Conservation (phyloP, 2,888 invertebrate genomes). For the Antheraea yamamai region DNA sequence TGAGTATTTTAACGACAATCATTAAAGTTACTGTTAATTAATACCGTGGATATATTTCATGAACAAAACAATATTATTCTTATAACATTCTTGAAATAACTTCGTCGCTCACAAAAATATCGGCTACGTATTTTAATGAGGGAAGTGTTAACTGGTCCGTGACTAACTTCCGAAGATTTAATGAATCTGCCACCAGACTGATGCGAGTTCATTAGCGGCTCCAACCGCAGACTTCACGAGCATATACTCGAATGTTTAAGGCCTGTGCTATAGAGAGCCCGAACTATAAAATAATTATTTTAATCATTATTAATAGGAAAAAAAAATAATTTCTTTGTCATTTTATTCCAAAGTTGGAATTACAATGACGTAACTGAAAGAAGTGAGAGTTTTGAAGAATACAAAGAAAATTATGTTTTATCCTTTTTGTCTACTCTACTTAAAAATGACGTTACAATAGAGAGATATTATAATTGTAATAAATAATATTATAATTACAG, state of each 20-base stretch:
- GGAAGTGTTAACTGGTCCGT: constrained; percentile 41
- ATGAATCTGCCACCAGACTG: constrained; percentile 50
- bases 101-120: constrained; percentile 28
- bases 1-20: neutral
- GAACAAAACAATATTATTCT: neutral
- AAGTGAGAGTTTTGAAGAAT: neutral
- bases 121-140: constrained; percentile 39
- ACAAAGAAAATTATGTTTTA: neutral
- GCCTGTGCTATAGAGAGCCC: neutral
- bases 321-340: neutral
- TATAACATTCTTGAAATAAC: neutral
- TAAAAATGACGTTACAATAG: neutral
- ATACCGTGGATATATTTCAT: neutral
- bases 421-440: neutral
- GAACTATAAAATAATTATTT: neutral
- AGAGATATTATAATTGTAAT: neutral
- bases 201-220: constrained; percentile 55
- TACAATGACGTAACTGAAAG: neutral
- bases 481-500: too few relatives aligned
- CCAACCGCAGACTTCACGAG: constrained; percentile 41
- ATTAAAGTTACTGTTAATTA: neutral
- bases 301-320: neutral
- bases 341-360: neutral
- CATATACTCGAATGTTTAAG: neutral
- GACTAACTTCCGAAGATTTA: constrained; percentile 59